Conservation (phyloP, 2,113 vertebrate genomes). For the Marcusenius ussheri region DNA sequence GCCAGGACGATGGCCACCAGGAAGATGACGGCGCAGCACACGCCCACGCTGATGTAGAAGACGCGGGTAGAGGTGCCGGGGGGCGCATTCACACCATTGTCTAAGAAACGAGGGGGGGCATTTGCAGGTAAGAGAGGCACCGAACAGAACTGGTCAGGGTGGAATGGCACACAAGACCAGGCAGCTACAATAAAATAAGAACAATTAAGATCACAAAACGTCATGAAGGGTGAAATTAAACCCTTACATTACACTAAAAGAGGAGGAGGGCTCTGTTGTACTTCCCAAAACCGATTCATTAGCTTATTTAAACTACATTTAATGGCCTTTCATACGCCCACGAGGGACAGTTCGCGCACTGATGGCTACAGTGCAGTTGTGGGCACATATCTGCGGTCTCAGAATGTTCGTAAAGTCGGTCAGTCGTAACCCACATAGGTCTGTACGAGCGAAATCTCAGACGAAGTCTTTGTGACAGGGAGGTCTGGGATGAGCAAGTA, state of each 20-base stretch:
- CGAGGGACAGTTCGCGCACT: too few species aligned
- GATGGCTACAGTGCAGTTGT: too few species aligned
- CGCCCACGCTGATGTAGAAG: constrained; percentile 96
- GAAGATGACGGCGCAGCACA: constrained; percentile 97
- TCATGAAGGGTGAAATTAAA: neutral
- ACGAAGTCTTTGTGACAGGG: neutral
- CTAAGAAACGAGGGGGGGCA: constrained; percentile 41
- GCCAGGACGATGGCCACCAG: constrained; percentile 95
- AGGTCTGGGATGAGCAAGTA: neutral
- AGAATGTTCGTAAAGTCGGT: too few species aligned
- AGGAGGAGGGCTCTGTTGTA: neutral
- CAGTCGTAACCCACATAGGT: too few species aligned
- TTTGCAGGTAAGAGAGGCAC: neutral
- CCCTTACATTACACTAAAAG: neutral
- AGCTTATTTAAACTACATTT: neutral
- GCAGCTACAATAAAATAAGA: neutral
- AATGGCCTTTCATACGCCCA: neutral
- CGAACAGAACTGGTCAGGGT: neutral
- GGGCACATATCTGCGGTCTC: too few species aligned
- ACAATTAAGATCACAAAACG: neutral
- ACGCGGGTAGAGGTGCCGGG: constrained; percentile 94
- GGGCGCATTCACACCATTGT: constrained; percentile 70
- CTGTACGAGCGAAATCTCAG: neutral
- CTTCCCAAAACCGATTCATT: neutral
- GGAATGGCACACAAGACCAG: neutral